phyloP scores from a whole-genome alignment of 2,888 invertebrate genomes.

The Dryocosmus kuriphilus region DNA sequence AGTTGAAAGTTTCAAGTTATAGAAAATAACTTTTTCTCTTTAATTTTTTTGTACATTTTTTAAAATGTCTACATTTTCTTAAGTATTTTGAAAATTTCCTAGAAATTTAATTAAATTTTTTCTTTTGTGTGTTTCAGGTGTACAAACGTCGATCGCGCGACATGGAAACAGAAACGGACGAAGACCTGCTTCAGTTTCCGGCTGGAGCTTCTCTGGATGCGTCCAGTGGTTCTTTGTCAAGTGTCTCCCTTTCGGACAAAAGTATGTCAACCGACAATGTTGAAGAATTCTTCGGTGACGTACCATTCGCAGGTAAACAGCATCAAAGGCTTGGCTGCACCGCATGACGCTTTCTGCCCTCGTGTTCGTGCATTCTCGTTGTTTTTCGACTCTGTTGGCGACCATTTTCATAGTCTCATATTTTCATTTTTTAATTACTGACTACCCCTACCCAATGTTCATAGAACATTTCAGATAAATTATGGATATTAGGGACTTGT shows the following conservation, averaged over 20 bases:
- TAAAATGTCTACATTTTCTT: too few relatives aligned
- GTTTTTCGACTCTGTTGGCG: slow-evolving; percentile 73
- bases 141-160: slow-evolving; percentile 91
- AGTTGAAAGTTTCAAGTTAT: too few relatives aligned
- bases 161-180: slow-evolving; percentile 90
- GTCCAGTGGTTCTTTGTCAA: slow-evolving; percentile 87
- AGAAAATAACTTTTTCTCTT: too few relatives aligned
- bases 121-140: slow-evolving; percentile 80
- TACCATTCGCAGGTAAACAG: slow-evolving; percentile 90
- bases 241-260: slow-evolving; percentile 85
- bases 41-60: too few relatives aligned
- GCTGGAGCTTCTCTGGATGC: slow-evolving; percentile 78
- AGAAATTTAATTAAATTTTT: neutral
- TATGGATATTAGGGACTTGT: neutral
- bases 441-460: slow-evolving; percentile 4
- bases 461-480: neutral
- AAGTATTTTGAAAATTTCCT: too few relatives aligned
- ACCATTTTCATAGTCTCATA: slow-evolving; percentile 65
- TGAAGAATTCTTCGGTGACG: slow-evolving; percentile 91
- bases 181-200: slow-evolving; percentile 79
- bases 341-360: slow-evolving; percentile 77
- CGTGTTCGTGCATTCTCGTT: slow-evolving; percentile 76
- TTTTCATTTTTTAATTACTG: slow-evolving; percentile 42
- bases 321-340: slow-evolving; percentile 78
- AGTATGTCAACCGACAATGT: slow-evolving; percentile 91